Evolutionary conservation across 2,797 vertebrate species (phyloP), one percentile per base, ranked within the genome.

Genomic region (Malacoraja senta): DNA sequence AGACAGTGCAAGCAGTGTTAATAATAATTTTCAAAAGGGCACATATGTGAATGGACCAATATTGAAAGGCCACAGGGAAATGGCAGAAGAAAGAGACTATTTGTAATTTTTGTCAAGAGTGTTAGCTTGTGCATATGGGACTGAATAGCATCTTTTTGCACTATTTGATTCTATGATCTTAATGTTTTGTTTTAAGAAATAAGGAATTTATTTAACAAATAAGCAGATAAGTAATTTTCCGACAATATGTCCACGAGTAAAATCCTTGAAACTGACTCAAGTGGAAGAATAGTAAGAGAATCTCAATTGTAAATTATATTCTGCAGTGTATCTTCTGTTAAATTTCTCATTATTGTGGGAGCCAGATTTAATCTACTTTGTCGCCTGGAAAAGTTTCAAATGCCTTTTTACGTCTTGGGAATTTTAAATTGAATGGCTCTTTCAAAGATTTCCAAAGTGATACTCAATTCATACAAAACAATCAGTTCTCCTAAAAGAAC

Each of bases 391-490:
- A 53, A 58, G 44, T 83, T 83, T 83, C 44, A 53, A 81, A 53
- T 44, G 21, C 21, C 21, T 81, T 53, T 81, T 24, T 44, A 1
- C 53, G 19, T 53, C 38, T 44, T 44, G 21, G 79, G 38, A 26
- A 2, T 53, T 44, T 38, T 44, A 80, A 80, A 80, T 8, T 24
- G 44, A 58, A 2, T 83, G 44, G 79, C 17, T 81, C 38, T 81
- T 81, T 81, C 80, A 58, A 9, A 83, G 80, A 83, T 83, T 83
- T 83, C 26, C 38, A 83, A 83, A 53, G 80, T 58, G 44, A 53
- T 9, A 0, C 38, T 81, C 7, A 44, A 26, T 83, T 83, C 80
- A 53, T 53, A 83, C 80, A 83, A 44, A 24, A 58, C 80, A 83
- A 21, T 83, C 26, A 8, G 44, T 53, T 24, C 19, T 83, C 26